A percentile compares a stretch with the other conserved stretches of the same genome.
Evolutionary conservation across 92 coral and sea anemone genomes (phyloP).

Genomic region (Montipora capitata): DNA sequence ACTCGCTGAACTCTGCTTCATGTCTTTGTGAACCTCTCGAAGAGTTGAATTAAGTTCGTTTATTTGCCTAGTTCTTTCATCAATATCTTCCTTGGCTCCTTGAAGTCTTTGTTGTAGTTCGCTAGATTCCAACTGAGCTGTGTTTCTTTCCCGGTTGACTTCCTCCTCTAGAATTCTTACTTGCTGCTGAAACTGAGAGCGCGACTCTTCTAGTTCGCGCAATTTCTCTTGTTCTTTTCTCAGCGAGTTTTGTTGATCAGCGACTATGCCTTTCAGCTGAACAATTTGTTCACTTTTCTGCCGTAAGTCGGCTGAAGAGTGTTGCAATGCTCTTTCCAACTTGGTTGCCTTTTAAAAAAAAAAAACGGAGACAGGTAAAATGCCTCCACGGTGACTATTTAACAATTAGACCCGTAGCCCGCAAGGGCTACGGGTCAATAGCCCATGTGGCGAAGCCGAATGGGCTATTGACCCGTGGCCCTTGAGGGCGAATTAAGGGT

Average conservation of each 20-base stretch:
- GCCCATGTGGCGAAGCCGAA: no score
- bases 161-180: constrained; percentile 88
- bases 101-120: constrained; percentile 80
- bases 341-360: constrained; percentile 70
- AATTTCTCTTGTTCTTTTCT: constrained; percentile 86
- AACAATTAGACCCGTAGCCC: no score
- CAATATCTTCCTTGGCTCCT: constrained; percentile 84
- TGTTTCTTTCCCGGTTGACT: constrained; percentile 86
- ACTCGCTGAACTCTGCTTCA: constrained; percentile 92
- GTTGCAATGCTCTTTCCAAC: constrained; percentile 82
- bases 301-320: constrained; percentile 77
- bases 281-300: constrained; percentile 82
- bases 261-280: constrained; percentile 82
- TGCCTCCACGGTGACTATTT: no score
- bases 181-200: constrained; percentile 91
- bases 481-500: no score
- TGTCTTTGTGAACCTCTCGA: constrained; percentile 93
- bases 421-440: no score
- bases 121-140: constrained; percentile 80
- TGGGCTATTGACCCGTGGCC: no score
- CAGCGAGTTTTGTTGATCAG: constrained; percentile 86
- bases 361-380: background rate
- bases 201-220: constrained; percentile 85
- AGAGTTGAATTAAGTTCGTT: constrained; percentile 88
- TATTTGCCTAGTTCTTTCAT: constrained; percentile 87